These are phyloP conservation scores for Grantiella picta DNA, from an alignment of 2,113 vertebrate species.

Conservation along the genomic window DNA sequence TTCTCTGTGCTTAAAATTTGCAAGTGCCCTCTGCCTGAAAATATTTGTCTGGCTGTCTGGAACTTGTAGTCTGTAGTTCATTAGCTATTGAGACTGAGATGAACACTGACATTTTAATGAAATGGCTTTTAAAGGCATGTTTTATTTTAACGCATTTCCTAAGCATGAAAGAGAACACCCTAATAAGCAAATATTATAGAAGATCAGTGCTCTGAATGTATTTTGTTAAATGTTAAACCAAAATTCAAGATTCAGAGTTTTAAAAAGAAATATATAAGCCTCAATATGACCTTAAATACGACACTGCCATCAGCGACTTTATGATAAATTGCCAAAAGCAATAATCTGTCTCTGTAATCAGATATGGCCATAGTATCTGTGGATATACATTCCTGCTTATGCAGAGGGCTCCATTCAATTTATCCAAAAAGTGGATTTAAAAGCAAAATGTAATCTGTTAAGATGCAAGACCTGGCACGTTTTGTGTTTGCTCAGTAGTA, in stretches of 20 bases:
- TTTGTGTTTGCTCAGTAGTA: not conserved
- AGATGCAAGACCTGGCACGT: conserved; percentile 15
- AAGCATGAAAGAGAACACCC: not conserved
- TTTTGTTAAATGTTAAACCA: not conserved
- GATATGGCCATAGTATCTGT: not conserved
- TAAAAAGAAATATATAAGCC: not conserved
- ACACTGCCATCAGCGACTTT: not conserved
- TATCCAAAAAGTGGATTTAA: not conserved
- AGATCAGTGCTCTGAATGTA: not conserved
- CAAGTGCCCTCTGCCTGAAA: not conserved
- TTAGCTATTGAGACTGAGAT: not conserved
- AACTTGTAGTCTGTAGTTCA: not conserved
- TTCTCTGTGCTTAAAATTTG: not conserved
- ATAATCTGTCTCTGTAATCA: not conserved
- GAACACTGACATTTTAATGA: not conserved
- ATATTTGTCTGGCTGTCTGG: conserved; percentile 3
- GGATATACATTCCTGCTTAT: conserved; percentile 4
- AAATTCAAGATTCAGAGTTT: not conserved
- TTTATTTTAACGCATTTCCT: not conserved
- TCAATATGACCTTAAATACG: not conserved
- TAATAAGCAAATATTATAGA: not conserved
- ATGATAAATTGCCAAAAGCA: conserved; percentile 1
- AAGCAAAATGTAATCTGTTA: not conserved
- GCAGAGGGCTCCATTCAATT: not conserved
- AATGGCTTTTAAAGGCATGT: not conserved